Conservation (phyloP, 2,797 vertebrate genomes). For the Enteromius afrohamiltoni region DNA sequence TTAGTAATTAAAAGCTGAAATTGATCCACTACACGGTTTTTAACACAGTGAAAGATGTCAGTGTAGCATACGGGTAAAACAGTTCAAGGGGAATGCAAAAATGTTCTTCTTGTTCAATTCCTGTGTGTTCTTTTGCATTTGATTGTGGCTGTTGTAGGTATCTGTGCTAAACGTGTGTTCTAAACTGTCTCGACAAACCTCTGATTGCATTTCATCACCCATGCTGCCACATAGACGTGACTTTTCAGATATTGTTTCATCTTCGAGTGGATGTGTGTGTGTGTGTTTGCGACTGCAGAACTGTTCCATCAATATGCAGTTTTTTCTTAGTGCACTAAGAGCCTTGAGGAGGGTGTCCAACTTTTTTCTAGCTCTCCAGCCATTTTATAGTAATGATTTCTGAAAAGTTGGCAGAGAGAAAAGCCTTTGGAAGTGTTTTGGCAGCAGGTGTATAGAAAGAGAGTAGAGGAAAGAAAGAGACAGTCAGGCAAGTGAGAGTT, state of each 20-base stretch:
- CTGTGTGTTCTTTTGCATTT: neutral
- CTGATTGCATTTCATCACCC: slow-evolving; percentile 23
- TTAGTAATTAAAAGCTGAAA: neutral
- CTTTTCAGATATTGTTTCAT: slow-evolving; percentile 1
- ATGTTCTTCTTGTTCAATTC: neutral
- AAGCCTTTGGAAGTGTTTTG: slow-evolving; percentile 57
- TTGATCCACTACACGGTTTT: slow-evolving; percentile 12
- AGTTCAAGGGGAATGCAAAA: neutral
- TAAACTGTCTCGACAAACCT: slow-evolving; percentile 16
- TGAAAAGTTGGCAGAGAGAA: slow-evolving; percentile 60
- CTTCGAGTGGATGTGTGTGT: neutral
- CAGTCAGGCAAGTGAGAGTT: slow-evolving; percentile 6
- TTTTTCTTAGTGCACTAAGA: slow-evolving; percentile 22
- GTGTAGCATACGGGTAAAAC: neutral
- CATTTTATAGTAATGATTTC: slow-evolving; percentile 63
- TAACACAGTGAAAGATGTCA: neutral
- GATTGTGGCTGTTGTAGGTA: neutral
- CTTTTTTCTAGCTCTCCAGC: slow-evolving; percentile 46
- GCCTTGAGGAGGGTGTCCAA: slow-evolving; percentile 40
- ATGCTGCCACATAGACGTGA: slow-evolving; percentile 8
- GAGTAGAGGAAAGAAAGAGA: neutral
- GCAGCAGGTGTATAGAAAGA: slow-evolving; percentile 19
- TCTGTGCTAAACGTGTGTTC: neutral
- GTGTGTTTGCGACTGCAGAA: neutral
- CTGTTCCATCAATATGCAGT: slow-evolving; percentile 42